Percentiles rank a stretch among this genome's conserved stretches.
phyloP scores from a whole-genome alignment of 1,140 invertebrate genomes.

The Mactra quadrangularis region DNA sequence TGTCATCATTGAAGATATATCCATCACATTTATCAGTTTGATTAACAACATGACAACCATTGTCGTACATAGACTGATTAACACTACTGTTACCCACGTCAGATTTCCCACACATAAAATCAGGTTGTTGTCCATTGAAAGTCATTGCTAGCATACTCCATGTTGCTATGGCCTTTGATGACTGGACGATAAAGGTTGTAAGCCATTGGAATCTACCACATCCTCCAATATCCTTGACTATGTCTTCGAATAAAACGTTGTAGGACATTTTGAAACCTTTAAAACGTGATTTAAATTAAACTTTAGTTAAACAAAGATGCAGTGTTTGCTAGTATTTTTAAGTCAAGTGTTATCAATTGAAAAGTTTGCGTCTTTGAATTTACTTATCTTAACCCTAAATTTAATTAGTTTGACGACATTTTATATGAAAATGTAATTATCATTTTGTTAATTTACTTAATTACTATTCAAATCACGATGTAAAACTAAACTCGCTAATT shows the following conservation, averaged over 20 bases:
- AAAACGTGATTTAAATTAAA: too few relatives aligned
- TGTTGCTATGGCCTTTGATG: conserved; percentile 16
- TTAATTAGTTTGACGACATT: too few relatives aligned
- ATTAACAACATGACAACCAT: conserved; percentile 13
- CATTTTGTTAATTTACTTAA: too few relatives aligned
- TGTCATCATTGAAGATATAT: conserved; percentile 16
- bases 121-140: conserved; percentile 33
- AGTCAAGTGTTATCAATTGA: too few relatives aligned
- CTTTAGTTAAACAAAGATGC: too few relatives aligned
- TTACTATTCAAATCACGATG: too few relatives aligned
- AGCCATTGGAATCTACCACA: conserved; percentile 42
- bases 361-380: too few relatives aligned
- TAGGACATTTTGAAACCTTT: conserved; percentile 40
- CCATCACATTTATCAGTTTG: not conserved
- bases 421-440: too few relatives aligned
- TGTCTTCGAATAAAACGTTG: conserved; percentile 20
- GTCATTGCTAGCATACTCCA: conserved; percentile 51
- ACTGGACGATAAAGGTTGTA: conserved; percentile 2
- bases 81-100: not conserved
- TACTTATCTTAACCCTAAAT: too few relatives aligned
- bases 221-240: conserved; percentile 27
- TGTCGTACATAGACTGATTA: not conserved
- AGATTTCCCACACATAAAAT: not conserved
- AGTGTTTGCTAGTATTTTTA: too few relatives aligned
- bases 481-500: too few relatives aligned